These are phyloP conservation scores for Ictidomys tridecemlineatus DNA, from an alignment of 2,113 vertebrate species.

Conservation along the genomic window DNA sequence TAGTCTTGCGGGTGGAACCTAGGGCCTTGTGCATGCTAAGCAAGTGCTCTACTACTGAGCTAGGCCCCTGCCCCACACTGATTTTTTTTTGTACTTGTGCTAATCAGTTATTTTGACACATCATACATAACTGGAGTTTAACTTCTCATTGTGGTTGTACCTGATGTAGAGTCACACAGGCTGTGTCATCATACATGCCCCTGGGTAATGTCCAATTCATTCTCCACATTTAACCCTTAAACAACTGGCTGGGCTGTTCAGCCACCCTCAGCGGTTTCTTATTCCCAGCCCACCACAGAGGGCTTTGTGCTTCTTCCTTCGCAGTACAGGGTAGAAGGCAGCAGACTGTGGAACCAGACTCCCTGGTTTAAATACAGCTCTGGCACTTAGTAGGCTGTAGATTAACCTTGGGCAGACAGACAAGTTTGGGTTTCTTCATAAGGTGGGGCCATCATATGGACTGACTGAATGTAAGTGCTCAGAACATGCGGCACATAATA, in stretches of 20 bases:
- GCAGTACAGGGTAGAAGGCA: background rate
- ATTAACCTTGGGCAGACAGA: background rate
- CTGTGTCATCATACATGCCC: no score
- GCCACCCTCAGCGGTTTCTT: background rate
- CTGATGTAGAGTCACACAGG: no score
- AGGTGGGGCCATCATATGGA: background rate
- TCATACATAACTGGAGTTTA: no score
- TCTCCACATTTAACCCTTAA: background rate
- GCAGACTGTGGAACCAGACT: background rate
- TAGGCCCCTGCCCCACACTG: no score
- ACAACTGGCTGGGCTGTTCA: background rate
- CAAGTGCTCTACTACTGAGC: background rate
- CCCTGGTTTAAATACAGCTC: background rate
- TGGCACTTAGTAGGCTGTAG: background rate
- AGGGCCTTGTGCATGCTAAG: background rate
- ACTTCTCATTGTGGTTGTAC: no score
- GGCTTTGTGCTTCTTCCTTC: background rate
- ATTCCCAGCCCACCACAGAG: rapidly evolving
- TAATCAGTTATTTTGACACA: no score
- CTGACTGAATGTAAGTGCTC: background rate
- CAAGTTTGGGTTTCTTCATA: background rate
- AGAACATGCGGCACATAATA: rapidly evolving
- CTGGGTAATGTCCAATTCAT: no score
- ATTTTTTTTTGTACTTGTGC: background rate
- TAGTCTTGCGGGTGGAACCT: background rate